Evolutionary conservation across 2,888 invertebrate genomes (phyloP).

Genomic region (Protophormia terraenovae): DNA sequence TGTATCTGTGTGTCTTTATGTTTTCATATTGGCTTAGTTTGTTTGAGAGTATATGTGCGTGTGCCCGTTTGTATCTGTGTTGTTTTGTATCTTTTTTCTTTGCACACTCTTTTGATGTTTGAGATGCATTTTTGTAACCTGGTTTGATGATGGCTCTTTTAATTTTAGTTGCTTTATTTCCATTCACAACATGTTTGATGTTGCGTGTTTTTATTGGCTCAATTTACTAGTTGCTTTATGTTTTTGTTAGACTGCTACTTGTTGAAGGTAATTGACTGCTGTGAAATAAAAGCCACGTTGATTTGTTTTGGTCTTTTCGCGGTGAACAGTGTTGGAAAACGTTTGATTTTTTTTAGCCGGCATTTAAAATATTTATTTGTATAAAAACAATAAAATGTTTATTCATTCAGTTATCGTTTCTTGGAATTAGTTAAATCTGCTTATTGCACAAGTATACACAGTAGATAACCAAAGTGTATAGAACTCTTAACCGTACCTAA

Average conservation of each 20-base stretch:
- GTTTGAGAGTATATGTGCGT: neutral
- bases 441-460: too few species aligned
- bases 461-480: too few species aligned
- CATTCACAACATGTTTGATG: constrained; percentile 49
- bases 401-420: too few species aligned
- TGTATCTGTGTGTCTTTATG: constrained; percentile 17
- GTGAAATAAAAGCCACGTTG: constrained; percentile 5
- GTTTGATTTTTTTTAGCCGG: neutral
- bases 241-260: constrained; percentile 27
- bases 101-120: neutral
- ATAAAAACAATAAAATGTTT: too few species aligned
- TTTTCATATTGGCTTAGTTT: neutral
- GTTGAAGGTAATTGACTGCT: constrained; percentile 7
- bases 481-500: too few species aligned
- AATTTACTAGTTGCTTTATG: constrained; percentile 30
- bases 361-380: neutral
- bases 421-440: too few species aligned
- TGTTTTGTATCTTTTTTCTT: constrained; percentile 4
- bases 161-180: neutral
- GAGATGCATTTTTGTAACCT: constrained; percentile 16
- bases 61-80: neutral
- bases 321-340: constrained; percentile 10
- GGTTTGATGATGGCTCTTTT: neutral
- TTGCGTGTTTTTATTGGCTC: neutral
- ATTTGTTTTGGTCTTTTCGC: neutral